phyloP scores from a whole-genome alignment of 2,888 invertebrate species.

The Portevinia maculata region DNA sequence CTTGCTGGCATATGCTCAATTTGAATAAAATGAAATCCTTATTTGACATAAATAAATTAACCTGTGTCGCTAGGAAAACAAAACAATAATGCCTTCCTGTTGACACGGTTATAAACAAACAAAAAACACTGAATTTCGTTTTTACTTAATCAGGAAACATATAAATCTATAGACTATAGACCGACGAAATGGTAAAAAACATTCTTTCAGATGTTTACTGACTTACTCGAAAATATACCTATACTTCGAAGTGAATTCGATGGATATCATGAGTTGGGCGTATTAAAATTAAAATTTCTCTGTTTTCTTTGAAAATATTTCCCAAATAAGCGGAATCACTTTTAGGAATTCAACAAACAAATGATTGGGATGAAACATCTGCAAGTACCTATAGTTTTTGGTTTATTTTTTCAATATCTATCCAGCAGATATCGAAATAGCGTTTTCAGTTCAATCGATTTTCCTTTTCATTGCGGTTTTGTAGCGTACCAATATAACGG shows the following conservation, averaged over 20 bases:
- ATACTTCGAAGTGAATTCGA: slow-evolving; percentile 2
- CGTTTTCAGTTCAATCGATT: neutral
- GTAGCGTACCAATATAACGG: neutral
- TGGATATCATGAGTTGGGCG: slow-evolving; percentile 6
- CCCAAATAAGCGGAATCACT: no score
- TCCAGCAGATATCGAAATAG: neutral
- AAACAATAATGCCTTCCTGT: slow-evolving; percentile 38
- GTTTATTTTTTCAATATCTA: slow-evolving; percentile 39
- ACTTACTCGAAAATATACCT: slow-evolving; percentile 38
- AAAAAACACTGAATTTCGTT: slow-evolving; percentile 13
- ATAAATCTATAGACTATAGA: neutral
- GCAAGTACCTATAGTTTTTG: neutral
- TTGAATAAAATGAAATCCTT: slow-evolving; percentile 5
- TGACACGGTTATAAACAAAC: slow-evolving; percentile 14
- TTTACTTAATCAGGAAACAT: slow-evolving; percentile 22
- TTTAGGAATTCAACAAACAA: slow-evolving; percentile 10
- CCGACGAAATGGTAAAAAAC: neutral
- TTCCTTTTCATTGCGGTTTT: slow-evolving; percentile 1
- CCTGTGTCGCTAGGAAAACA: neutral
- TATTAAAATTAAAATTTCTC: slow-evolving; percentile 29
- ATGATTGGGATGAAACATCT: neutral
- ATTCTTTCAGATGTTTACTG: slow-evolving; percentile 15
- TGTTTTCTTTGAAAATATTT: slow-evolving; percentile 3
- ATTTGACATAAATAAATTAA: slow-evolving; percentile 1
- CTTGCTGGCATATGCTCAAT: neutral